Base-by-base conservation (phyloP, 92 coral and sea anemone genomes). In the Desmophyllum pertusum region DNA sequence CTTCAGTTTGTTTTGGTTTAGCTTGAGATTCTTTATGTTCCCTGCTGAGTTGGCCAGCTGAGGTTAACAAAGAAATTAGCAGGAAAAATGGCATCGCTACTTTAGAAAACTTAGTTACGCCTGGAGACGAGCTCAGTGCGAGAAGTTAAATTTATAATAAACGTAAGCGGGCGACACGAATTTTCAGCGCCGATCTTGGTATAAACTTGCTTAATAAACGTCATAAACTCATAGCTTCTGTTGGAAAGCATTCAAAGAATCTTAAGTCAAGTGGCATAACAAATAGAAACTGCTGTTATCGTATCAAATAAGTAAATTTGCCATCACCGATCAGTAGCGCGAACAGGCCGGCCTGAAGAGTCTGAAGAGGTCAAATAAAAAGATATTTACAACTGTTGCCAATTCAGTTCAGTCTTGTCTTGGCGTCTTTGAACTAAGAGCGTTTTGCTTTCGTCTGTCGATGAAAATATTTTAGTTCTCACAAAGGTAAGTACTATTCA, bases 241-340 rank as follows among this genome's bases (percentile, higher is more conserved):
- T 59, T 80, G 84, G 48, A 65, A 65, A 11, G 30, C 6, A 48
- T 45, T 66, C 84, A 80, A 41, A 31, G 4, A 78, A 25, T 46
- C 40, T 29, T 25, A 38, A 18, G 35, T 45, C 52, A n/a, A 23
- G 72, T 6, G 62, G 5, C n/a, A 57, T n/a, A 42, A 78, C 81
- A 59, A 10, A 35, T 10, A 13, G 2, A 23, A 76, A 55, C 29
- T 55, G 69, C 43, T 78, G 5, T 40, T 41, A 41, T 41, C 52
- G 39, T 9, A 23, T 57, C n/a, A 19, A 18, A 5, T 64, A 7
- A 29, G 37, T 48, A 21, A 48, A 80, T 67, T 46, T 67, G 84
- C 84, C 84, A 37, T 25, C 45, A 23, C 84, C 38, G 37, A 68
- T 67, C 65, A 36, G 19, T 3, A 11, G 50, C 84, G 65, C 4